These are phyloP conservation scores for Parnassius orleans DNA, from an alignment of 2,888 invertebrate species.

Conservation along the genomic window DNA sequence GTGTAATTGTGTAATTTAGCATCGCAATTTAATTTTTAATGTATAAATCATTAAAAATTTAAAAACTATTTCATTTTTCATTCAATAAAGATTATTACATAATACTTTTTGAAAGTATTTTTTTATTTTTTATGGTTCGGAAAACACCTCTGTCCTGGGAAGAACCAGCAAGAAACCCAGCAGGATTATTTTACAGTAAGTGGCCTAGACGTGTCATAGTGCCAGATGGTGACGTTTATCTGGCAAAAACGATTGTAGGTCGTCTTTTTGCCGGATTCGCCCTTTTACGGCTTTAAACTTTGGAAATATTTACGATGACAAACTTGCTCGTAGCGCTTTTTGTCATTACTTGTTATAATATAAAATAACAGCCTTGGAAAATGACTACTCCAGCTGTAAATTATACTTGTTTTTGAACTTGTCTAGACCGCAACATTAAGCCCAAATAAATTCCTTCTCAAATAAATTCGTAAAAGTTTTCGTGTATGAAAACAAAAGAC, in stretches of 20 bases:
- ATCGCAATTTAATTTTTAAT: no score
- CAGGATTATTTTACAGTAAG: background rate
- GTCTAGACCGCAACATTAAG: slow-evolving; percentile 5
- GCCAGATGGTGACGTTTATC: background rate
- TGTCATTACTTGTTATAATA: no score
- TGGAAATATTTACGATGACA: background rate
- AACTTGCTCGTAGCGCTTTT: background rate
- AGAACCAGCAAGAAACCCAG: background rate
- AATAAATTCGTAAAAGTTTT: no score
- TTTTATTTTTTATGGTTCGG: no score
- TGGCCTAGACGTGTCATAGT: background rate
- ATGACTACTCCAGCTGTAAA: background rate
- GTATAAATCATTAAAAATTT: no score
- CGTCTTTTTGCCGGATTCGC: background rate
- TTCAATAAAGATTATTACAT: no score
- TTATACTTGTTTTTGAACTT: slow-evolving; percentile 1
- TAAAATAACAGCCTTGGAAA: no score
- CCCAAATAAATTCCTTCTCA: slow-evolving; percentile 7
- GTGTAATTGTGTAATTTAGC: no score
- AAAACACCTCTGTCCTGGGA: no score
- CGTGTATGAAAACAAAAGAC: no score
- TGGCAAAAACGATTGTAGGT: background rate
- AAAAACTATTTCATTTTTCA: no score
- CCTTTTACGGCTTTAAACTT: background rate
- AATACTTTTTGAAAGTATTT: no score